Base-by-base conservation (phyloP, 2,113 vertebrate species). In the Phalacrocorax aristotelis region DNA sequence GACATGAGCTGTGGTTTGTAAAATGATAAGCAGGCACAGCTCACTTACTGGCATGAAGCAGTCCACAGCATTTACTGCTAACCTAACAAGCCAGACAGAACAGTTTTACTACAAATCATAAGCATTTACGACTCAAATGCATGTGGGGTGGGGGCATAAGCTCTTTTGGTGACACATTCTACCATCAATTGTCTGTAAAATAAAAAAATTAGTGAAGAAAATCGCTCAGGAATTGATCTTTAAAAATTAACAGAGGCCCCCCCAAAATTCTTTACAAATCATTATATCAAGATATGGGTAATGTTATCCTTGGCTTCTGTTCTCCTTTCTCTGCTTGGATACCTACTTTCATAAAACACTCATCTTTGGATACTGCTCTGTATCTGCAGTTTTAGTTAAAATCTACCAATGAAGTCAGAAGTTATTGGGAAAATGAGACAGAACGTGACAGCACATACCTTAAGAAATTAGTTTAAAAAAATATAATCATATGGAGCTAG, bases 1-100 rank as follows among this genome's bases (percentile, higher is more conserved):
- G 38, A 34, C 4, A 0, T 0, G 2, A 46, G 10, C 1, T 51
- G 16, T n/a, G 9, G 15, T 60, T 42, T 15, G 32, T 4, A 36
- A 44, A 21, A 60, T n/a, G 9, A 1, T 15, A 29, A 65, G 4
- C 0, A 1, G 14, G 11, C 44, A 8, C 11, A n/a, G 15, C 42
- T 4, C 0, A 0, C 52, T 36, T 7, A 32, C 7, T 2, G 12
- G 11, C 9, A 9, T 21, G n/a, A 60, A 60, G 13, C 18, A 40
- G 40, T 12, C 18, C 27, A 42, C 9, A 60, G 15, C 22, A 25
- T 21, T 55, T 36, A 22, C 38, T 19, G 38, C 38, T 52, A 74
- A 55, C 9, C 7, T 0, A 10, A 29, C 11, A 4, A 65, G 15
- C 29, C 13, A 34, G 27, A 27, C 0, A 36, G 32, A 49, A 69